Percentiles rank a stretch among this genome's conserved stretches.
phyloP scores from a whole-genome alignment of 2,113 vertebrate species.

The Hypanus sabinus region DNA sequence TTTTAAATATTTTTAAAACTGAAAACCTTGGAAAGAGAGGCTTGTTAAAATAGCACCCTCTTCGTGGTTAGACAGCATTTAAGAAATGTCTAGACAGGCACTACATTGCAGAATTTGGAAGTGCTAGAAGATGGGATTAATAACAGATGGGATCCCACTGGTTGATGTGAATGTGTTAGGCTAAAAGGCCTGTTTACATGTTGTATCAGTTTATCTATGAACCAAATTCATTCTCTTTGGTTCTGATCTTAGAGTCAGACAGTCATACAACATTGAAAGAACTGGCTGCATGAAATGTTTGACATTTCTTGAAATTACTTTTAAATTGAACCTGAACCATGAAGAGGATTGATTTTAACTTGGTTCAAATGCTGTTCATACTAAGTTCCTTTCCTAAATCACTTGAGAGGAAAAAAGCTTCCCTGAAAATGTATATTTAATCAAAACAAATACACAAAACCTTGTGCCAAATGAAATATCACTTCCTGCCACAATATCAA shows the following conservation, averaged over 20 bases:
- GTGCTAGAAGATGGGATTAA: too few species aligned
- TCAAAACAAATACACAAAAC: neutral
- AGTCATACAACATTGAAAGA: neutral
- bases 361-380: neutral
- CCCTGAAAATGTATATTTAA: neutral
- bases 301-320: neutral
- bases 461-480: slow-evolving; percentile 8
- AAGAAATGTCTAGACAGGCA: too few species aligned
- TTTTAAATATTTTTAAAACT: neutral
- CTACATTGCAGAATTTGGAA: too few species aligned
- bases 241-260: neutral
- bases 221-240: neutral
- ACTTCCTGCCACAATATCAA: neutral
- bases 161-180: too few species aligned
- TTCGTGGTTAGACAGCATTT: neutral
- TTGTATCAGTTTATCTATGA: neutral
- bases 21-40: neutral
- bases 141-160: too few species aligned
- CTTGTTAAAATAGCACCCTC: neutral
- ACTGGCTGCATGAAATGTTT: neutral
- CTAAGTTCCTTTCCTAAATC: neutral
- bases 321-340: neutral
- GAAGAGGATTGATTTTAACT: neutral
- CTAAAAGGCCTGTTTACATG: too few species aligned
- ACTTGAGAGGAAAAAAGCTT: neutral